Conservation (phyloP, 2,113 vertebrate species). For the Dipodomys stephensi region DNA sequence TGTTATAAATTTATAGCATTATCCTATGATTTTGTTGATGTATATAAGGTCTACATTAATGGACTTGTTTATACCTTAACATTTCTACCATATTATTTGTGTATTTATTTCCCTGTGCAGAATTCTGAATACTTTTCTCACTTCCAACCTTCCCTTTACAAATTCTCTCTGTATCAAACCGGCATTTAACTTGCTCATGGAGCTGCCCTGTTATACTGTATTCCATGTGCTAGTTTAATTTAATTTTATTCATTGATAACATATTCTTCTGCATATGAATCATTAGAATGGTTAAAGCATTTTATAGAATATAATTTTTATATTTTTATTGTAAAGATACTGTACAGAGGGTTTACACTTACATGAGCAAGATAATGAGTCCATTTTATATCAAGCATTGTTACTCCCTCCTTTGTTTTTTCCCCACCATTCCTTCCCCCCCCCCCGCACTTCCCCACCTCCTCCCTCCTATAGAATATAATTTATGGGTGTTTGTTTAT, state of each 20-base stretch:
- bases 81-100: neutral
- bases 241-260: constrained; percentile 30
- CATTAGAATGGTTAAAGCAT: neutral
- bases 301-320: neutral
- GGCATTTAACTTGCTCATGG: neutral
- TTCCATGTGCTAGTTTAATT: neutral
- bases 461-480: no score
- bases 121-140: neutral
- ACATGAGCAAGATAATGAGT: no score
- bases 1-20: neutral
- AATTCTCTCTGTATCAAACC: constrained; percentile 3
- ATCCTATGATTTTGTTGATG: neutral
- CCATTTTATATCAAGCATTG: no score
- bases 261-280: neutral
- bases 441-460: no score
- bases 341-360: no score
- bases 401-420: no score
- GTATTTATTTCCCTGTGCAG: neutral
- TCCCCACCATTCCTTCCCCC: no score
- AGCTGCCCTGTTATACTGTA: neutral
- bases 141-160: neutral
- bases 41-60: neutral
- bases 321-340: no score
- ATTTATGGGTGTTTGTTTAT: no score
- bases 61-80: neutral